Base-by-base conservation (phyloP, 2,113 vertebrate species). In the Stercorarius parasiticus region DNA sequence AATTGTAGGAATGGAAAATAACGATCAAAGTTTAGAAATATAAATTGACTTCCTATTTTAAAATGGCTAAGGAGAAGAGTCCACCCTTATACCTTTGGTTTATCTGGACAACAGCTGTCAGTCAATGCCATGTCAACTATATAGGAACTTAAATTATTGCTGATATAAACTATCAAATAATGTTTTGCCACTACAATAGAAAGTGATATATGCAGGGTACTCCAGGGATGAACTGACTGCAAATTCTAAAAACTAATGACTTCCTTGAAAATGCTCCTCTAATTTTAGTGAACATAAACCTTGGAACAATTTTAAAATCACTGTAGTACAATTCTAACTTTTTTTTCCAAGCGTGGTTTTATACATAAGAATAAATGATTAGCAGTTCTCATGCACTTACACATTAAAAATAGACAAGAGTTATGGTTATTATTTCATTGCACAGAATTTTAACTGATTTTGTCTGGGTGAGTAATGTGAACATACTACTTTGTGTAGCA, bases 161-260 rank as follows among this genome's bases (percentile, higher is more conserved):
- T 76, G 62, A 65, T 29, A 88, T 70, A 77, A 95, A 65, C 53
- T 65, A 92, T 18, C 40, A 82, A 87, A 82, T 49, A 42, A 52
- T 69, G 18, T 47, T 93, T 76, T 90, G 40, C 40, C 40, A 76
- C 53, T 42, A 74, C 40, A 97, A 92, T 82, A 95, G 88, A 92
- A 97, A 76, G 23, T 80, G 85, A 90, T 73, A 82, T 43, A 90
- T 25, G 62, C 16, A 86, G 40, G 18, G 23, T 66, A 65, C 72
- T 95, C 53, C 62, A 88, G 67, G 67, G 71, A 73, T 18, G 11
- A 80, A 80, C 36, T 58, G 58, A 86, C 34, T 69, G 71, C 49
- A 83, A 77, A 90, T 70, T 90, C 55, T n/a, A 67, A 88, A 87
- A 82, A 17, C 10, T 80, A 90, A 92, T 53, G 10, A 79, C 49